phyloP scores from a whole-genome alignment of 2,113 vertebrate species.

The Cyanoramphus novaezelandiae region DNA sequence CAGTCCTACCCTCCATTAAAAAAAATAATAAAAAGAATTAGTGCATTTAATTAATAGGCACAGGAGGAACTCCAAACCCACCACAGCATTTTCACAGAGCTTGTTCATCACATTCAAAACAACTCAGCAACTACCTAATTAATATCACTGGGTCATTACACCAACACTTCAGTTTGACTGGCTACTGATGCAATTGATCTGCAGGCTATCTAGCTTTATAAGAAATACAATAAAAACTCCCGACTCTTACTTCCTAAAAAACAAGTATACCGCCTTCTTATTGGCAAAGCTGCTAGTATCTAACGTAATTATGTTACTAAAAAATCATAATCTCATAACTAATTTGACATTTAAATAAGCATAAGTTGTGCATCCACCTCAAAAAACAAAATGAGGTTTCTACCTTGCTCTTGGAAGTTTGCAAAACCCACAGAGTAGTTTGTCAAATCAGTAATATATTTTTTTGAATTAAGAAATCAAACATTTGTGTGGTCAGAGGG shows the following conservation, averaged over 20 bases:
- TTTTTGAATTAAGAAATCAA: not conserved
- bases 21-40: slow-evolving; percentile 74
- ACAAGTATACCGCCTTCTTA: not conserved
- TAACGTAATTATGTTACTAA: not conserved
- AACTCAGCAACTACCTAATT: slow-evolving; percentile 66
- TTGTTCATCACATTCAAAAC: slow-evolving; percentile 68
- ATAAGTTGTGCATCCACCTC: not conserved
- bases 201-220: not conserved
- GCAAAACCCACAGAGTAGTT: not conserved
- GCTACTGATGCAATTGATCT: not conserved
- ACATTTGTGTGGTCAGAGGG: not conserved
- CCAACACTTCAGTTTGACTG: slow-evolving; percentile 32
- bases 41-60: slow-evolving; percentile 68
- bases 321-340: not conserved
- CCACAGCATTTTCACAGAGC: slow-evolving; percentile 39
- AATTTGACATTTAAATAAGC: not conserved
- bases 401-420: not conserved
- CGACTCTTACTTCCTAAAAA: not conserved
- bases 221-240: not conserved
- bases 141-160: slow-evolving; percentile 61
- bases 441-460: not conserved
- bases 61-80: slow-evolving; percentile 60
- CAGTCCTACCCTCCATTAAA: slow-evolving; percentile 38
- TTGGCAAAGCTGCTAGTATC: not conserved
- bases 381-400: not conserved